phyloP scores from a whole-genome alignment of 2,113 vertebrate species.

The Melospiza georgiana region DNA sequence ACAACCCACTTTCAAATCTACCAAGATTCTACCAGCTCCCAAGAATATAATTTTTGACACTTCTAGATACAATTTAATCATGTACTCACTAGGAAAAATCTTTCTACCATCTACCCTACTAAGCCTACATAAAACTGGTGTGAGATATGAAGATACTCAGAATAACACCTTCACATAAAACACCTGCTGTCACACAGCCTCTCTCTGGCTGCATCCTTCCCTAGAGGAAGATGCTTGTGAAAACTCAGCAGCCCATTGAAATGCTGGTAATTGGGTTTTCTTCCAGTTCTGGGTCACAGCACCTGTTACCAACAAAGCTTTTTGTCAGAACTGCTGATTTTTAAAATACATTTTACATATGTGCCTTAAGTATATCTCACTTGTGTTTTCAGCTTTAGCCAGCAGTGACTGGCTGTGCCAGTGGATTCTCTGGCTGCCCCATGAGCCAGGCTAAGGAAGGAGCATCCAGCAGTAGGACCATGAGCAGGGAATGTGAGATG shows the following conservation, averaged over 20 bases:
- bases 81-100: neutral
- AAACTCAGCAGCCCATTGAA: neutral
- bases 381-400: neutral
- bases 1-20: neutral
- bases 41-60: neutral
- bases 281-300: neutral
- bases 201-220: neutral
- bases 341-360: neutral
- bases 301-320: rapidly evolving
- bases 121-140: neutral
- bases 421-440: neutral
- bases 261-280: neutral
- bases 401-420: neutral
- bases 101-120: neutral
- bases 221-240: neutral
- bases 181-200: neutral
- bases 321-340: neutral
- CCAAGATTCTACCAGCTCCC: neutral
- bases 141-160: neutral
- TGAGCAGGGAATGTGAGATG: neutral
- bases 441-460: neutral
- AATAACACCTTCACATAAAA: neutral
- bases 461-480: neutral
- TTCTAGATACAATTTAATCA: neutral
- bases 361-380: neutral